Evolutionary conservation across 2,113 vertebrate species (phyloP).

Genomic region (Myiopsitta monachus): DNA sequence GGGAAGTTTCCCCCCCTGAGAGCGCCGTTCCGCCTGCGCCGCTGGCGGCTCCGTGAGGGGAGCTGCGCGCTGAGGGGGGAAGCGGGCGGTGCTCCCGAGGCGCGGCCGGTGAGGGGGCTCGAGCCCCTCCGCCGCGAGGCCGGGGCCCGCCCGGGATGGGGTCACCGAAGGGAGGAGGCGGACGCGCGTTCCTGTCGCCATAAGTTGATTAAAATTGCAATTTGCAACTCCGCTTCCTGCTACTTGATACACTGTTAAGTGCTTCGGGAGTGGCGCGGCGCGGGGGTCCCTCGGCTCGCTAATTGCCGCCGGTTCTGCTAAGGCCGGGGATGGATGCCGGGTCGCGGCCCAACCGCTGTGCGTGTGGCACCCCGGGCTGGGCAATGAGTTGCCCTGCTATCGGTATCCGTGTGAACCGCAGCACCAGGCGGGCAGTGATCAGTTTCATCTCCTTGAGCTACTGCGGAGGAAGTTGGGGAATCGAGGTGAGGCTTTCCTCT

Average conservation of each 20-base stretch:
- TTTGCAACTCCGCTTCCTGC: rapidly evolving
- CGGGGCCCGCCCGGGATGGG: too few species aligned
- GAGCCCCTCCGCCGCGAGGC: background rate
- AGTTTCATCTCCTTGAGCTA: background rate
- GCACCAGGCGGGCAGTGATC: rapidly evolving
- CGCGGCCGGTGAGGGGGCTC: too few species aligned
- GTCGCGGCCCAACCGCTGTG: too few species aligned
- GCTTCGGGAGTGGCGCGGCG: background rate
- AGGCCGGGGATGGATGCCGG: too few species aligned
- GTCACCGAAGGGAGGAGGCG: background rate
- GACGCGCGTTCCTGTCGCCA: background rate
- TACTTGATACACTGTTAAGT: rapidly evolving
- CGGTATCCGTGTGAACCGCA: background rate
- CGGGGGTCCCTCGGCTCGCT: background rate
- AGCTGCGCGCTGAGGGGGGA: background rate
- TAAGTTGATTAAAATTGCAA: background rate
- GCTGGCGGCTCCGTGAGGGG: background rate
- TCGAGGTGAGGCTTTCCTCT: rapidly evolving
- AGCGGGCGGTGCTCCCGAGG: background rate
- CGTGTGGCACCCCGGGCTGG: background rate
- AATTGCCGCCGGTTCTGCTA: background rate
- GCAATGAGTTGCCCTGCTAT: background rate
- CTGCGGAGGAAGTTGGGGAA: too few species aligned
- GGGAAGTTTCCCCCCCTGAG: background rate
- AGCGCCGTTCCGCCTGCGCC: background rate